These are phyloP conservation scores for Andrena bucephala DNA, from an alignment of 2,888 invertebrate species.

Conservation along the genomic window DNA sequence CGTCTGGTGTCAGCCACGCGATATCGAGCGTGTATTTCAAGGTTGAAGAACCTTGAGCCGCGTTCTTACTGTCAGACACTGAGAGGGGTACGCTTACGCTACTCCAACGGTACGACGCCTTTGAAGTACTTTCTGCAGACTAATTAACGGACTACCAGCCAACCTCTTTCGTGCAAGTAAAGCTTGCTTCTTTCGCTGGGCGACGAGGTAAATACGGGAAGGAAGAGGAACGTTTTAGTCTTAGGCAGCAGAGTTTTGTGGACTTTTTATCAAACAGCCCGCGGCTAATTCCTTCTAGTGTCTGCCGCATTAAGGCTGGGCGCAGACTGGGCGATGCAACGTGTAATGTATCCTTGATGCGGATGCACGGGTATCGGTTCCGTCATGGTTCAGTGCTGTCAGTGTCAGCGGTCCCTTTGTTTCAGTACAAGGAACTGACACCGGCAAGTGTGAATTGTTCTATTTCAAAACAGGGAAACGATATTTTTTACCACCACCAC, in stretches of 20 bases:
- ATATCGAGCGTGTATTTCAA: constrained; percentile 51
- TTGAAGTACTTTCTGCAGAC: constrained; percentile 47
- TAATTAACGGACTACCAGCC: constrained; percentile 51
- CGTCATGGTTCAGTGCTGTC: no score
- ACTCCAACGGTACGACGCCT: constrained; percentile 59
- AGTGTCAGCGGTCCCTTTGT: no score
- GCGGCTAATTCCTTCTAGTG: neutral
- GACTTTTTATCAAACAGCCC: constrained; percentile 1
- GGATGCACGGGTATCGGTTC: no score
- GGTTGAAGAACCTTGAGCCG: constrained; percentile 24
- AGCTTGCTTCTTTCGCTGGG: constrained; percentile 1
- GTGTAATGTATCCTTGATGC: no score
- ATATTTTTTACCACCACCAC: no score
- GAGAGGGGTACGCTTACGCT: constrained; percentile 34
- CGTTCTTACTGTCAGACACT: constrained; percentile 16
- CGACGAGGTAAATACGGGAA: neutral
- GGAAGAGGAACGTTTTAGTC: neutral
- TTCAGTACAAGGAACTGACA: no score
- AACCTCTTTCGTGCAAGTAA: constrained; percentile 19
- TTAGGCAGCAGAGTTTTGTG: neutral
- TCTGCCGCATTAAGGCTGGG: neutral
- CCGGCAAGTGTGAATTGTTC: no score
- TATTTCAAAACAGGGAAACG: no score
- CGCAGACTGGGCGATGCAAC: no score
- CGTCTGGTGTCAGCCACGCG: constrained; percentile 33